Conservation (phyloP, 2,113 vertebrate genomes). For the Cygnus buccinator region DNA sequence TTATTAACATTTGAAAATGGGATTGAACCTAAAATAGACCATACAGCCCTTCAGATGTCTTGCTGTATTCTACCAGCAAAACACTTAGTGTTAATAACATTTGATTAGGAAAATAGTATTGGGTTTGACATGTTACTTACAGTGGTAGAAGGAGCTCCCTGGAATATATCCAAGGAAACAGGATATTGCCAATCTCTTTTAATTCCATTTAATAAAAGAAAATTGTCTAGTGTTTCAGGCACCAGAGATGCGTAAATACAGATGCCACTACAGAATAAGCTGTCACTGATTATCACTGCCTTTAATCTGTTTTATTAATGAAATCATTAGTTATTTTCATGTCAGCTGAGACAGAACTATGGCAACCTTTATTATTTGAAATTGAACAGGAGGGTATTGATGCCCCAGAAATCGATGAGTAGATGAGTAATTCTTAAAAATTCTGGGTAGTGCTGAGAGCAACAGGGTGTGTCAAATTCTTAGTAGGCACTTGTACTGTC, state of each 20-base stretch:
- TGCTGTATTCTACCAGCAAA: neutral
- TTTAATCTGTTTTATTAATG: slow-evolving; percentile 47
- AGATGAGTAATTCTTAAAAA: neutral
- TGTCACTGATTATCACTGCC: slow-evolving; percentile 30
- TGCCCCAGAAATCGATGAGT: neutral
- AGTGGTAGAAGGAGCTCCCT: neutral
- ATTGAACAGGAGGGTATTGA: neutral
- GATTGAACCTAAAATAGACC: neutral
- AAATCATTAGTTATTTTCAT: slow-evolving; percentile 46
- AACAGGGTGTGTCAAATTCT: neutral
- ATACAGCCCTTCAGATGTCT: neutral
- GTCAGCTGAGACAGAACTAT: slow-evolving; percentile 26
- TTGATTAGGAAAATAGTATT: neutral
- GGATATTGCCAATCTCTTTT: slow-evolving; percentile 29
- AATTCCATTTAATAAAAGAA: slow-evolving; percentile 39
- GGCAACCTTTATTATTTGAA: slow-evolving; percentile 23
- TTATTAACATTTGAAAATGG: neutral
- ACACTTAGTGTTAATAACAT: neutral
- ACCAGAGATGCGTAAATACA: slow-evolving; percentile 5
- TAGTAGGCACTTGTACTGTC: neutral
- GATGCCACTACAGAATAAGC: slow-evolving; percentile 31
- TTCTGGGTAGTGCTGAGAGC: neutral
- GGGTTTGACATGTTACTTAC: neutral
- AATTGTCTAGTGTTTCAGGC: neutral
- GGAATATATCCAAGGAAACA: neutral